Conservation (phyloP, 2,888 invertebrate genomes). For the Idaea straminata region DNA sequence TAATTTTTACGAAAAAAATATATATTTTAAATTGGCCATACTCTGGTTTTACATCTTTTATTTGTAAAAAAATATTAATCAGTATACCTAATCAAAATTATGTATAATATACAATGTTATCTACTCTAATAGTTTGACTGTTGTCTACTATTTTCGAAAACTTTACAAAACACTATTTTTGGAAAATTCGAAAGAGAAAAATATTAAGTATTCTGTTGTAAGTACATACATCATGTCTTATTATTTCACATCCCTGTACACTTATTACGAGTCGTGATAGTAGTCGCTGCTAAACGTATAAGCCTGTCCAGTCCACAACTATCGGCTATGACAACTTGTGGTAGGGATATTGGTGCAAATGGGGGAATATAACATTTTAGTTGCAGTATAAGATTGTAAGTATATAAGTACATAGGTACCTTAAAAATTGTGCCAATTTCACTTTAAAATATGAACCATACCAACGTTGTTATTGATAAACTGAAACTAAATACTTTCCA, state of each 20-base stretch:
- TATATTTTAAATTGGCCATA: too few relatives aligned
- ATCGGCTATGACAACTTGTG: too few relatives aligned
- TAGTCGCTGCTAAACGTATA: too few relatives aligned
- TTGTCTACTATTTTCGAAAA: constrained; percentile 23
- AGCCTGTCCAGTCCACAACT: too few relatives aligned
- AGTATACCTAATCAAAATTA: background rate
- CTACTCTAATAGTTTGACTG: constrained; percentile 13
- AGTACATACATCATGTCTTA: background rate
- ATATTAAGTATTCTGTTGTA: background rate
- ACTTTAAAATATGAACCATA: background rate
- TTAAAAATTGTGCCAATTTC: background rate
- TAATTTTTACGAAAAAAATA: too few relatives aligned
- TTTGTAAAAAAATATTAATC: too few relatives aligned
- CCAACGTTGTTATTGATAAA: background rate
- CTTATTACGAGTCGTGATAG: too few relatives aligned
- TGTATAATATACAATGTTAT: constrained; percentile 2
- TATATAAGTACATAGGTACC: background rate
- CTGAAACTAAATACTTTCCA: too few relatives aligned
- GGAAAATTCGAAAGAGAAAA: background rate
- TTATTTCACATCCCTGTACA: too few relatives aligned
- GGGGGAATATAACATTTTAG: background rate
- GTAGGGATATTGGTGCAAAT: too few relatives aligned
- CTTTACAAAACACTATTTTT: constrained; percentile 19
- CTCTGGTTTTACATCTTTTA: too few relatives aligned
- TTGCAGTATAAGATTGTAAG: background rate